These are phyloP conservation scores for Neodiprion lecontei DNA, from an alignment of 1,140 invertebrate species.

Conservation along the genomic window DNA sequence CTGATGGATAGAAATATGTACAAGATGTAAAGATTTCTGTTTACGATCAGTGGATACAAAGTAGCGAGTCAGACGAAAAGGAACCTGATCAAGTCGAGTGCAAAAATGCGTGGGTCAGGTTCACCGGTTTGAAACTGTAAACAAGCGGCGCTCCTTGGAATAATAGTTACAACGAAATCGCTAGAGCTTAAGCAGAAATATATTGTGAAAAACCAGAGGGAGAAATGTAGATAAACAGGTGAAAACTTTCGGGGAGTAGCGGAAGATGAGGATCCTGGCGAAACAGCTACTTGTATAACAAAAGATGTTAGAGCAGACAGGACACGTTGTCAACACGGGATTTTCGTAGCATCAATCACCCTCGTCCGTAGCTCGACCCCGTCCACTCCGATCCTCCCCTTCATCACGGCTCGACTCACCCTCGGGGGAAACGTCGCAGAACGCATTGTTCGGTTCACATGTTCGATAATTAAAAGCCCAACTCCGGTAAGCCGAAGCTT, in stretches of 20 bases:
- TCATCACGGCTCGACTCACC: background rate
- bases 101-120: background rate
- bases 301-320: conserved; percentile 28
- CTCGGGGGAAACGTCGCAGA: background rate
- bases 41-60: too few species aligned
- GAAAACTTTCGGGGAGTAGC: background rate
- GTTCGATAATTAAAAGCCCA: conserved; percentile 1
- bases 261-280: background rate
- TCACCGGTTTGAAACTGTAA: background rate
- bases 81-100: background rate
- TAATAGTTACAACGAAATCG: too few species aligned
- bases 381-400: too few species aligned
- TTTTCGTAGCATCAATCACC: conserved; percentile 33
- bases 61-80: too few species aligned
- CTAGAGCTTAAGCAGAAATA: too few species aligned
- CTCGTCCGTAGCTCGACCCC: background rate
- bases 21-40: too few species aligned
- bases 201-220: background rate
- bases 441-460: background rate
- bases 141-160: too few species aligned
- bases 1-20: too few species aligned
- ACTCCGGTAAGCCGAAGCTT: too few species aligned
- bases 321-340: conserved; percentile 29
- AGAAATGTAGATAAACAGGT: background rate
- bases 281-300: background rate